A percentile compares a stretch with the other conserved stretches of the same genome.
Conservation (phyloP, 2,888 invertebrate genomes). For the Bombyx huttoni region DNA sequence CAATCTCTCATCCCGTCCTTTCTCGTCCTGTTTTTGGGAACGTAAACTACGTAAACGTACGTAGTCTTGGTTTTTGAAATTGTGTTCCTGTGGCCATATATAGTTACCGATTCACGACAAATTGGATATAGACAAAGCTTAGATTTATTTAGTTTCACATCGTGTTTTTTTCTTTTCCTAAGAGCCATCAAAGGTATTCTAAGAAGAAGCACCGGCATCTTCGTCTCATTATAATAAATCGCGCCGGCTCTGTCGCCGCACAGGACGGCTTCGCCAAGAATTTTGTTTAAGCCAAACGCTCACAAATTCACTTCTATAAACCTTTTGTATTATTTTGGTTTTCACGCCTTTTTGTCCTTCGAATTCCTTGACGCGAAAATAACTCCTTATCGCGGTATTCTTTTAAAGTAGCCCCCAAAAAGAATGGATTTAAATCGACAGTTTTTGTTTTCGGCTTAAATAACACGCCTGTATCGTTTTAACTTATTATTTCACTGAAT, state of each 20-base stretch:
- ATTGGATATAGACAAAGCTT: not conserved
- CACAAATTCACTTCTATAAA: conserved; percentile 69
- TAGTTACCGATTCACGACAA: not conserved
- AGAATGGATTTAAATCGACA: conserved; percentile 41
- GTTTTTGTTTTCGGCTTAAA: conserved; percentile 54
- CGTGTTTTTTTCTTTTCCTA: conserved; percentile 21
- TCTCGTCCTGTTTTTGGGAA: too few species aligned
- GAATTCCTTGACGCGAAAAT: conserved; percentile 68
- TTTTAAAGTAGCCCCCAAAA: conserved; percentile 61
- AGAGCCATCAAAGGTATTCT: conserved; percentile 56
- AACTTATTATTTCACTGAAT: conserved; percentile 36
- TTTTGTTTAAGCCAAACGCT: conserved; percentile 70
- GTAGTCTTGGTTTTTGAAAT: too few species aligned
- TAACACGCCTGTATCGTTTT: conserved; percentile 44
- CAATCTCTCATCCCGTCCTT: too few species aligned
- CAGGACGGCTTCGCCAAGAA: conserved; percentile 70
- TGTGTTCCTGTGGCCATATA: too few species aligned
- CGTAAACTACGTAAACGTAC: too few species aligned
- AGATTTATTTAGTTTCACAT: not conserved
- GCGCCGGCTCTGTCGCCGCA: conserved; percentile 62
- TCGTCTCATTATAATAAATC: conserved; percentile 66
- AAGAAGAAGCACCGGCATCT: conserved; percentile 52
- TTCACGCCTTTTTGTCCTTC: conserved; percentile 69
- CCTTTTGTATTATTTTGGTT: conserved; percentile 69
- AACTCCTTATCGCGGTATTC: conserved; percentile 70